Evolutionary conservation across 2,888 invertebrate genomes (phyloP).

Genomic region (Diplolepis rosae): DNA sequence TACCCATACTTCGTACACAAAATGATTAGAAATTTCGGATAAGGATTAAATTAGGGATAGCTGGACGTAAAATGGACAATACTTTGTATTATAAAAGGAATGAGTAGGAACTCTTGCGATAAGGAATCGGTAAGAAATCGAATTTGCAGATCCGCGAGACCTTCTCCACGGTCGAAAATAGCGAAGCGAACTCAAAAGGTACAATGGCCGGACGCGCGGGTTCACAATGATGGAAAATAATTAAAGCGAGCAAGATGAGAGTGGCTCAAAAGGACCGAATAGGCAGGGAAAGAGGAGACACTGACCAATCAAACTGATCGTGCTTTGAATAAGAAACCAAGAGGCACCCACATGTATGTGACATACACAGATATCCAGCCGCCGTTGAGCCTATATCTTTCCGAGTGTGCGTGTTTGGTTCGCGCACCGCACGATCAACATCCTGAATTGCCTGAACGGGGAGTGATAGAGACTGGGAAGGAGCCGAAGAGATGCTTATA

Average conservation of each 20-base stretch:
- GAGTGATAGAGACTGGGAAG: slow-evolving; percentile 30
- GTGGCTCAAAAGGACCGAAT: slow-evolving; percentile 63
- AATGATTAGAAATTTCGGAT: neutral
- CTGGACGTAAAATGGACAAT: neutral
- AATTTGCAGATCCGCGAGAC: slow-evolving; percentile 39
- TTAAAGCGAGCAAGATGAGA: slow-evolving; percentile 57
- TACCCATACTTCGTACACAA: too few relatives aligned
- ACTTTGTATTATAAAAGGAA: slow-evolving; percentile 2
- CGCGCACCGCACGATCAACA: neutral
- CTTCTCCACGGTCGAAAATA: slow-evolving; percentile 40
- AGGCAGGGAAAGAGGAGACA: slow-evolving; percentile 35
- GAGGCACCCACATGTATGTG: slow-evolving; percentile 33
- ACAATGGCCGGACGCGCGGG: slow-evolving; percentile 53
- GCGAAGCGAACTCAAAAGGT: slow-evolving; percentile 31
- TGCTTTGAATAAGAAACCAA: slow-evolving; percentile 42
- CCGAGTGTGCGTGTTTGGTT: neutral
- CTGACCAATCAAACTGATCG: slow-evolving; percentile 35
- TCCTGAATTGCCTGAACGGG: neutral
- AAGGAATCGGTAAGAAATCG: slow-evolving; percentile 48
- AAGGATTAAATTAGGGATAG: neutral
- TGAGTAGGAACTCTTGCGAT: neutral
- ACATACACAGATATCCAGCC: neutral
- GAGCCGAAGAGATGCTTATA: slow-evolving; percentile 29
- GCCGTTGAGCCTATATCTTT: neutral
- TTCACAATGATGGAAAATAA: slow-evolving; percentile 67